Conservation (phyloP, 2,797 vertebrate species). For the Meda fulgida region DNA sequence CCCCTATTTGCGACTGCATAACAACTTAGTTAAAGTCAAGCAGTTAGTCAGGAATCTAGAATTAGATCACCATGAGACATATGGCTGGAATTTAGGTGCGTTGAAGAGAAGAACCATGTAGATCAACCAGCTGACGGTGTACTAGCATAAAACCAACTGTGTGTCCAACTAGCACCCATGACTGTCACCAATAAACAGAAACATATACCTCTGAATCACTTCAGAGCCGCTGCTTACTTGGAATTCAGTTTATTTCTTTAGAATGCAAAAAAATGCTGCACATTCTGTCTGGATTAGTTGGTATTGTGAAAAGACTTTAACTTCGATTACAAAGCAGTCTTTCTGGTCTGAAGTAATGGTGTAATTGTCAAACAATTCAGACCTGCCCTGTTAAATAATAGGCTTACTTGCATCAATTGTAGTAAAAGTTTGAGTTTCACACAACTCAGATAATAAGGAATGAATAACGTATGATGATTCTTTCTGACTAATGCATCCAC, state of each 20-base stretch:
- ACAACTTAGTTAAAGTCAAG: no score
- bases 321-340: neutral
- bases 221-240: neutral
- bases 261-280: neutral
- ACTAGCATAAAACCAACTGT: conserved; percentile 39
- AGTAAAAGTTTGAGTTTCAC: neutral
- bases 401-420: neutral
- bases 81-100: conserved; percentile 55
- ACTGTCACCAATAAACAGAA: neutral
- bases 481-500: neutral
- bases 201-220: neutral
- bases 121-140: conserved; percentile 60
- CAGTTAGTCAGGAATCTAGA: no score
- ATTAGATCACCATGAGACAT: conserved; percentile 43
- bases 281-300: neutral
- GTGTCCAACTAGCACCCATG: conserved; percentile 50
- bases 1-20: no score
- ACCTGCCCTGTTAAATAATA: neutral
- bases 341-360: neutral
- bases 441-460: neutral
- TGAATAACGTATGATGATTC: neutral
- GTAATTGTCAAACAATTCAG: neutral
- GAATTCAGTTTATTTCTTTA: neutral
- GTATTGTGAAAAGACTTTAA: neutral
- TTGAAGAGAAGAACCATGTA: conserved; percentile 45